Evolutionary conservation across 2,797 vertebrate genomes (phyloP).

Genomic region (Sebastes glaucus): DNA sequence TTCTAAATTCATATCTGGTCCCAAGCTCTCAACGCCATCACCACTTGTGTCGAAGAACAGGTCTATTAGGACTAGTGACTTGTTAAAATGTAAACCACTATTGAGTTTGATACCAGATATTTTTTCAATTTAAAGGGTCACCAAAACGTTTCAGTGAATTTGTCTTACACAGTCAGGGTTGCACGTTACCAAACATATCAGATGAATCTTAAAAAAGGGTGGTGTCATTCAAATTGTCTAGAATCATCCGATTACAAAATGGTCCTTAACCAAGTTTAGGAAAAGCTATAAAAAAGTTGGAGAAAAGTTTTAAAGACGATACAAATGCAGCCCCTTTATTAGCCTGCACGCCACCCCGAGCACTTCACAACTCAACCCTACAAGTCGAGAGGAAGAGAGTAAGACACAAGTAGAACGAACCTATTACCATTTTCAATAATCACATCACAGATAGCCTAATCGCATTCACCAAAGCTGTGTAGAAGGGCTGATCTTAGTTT

Average conservation of each 20-base stretch:
- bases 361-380: constrained; percentile 40
- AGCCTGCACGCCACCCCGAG: constrained; percentile 31
- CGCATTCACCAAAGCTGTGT: constrained; percentile 30
- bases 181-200: not conserved
- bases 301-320: constrained; percentile 19
- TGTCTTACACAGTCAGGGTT: not conserved
- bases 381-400: constrained; percentile 52
- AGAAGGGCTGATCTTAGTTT: constrained; percentile 10
- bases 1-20: constrained; percentile 17
- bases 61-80: not conserved
- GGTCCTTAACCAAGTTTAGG: not conserved
- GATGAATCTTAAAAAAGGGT: not conserved
- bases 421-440: constrained; percentile 55
- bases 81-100: constrained; percentile 1
- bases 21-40: constrained; percentile 2
- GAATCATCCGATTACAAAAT: constrained; percentile 18
- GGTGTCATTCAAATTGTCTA: constrained; percentile 46
- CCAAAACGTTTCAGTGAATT: not conserved
- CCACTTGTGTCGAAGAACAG: not conserved
- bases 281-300: constrained; percentile 6
- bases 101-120: not conserved
- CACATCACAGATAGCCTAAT: constrained; percentile 49
- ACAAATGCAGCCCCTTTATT: constrained; percentile 27
- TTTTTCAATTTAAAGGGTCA: not conserved
- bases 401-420: constrained; percentile 66